Conservation (phyloP, 2,113 vertebrate species). For the Heterocephalus glaber region DNA sequence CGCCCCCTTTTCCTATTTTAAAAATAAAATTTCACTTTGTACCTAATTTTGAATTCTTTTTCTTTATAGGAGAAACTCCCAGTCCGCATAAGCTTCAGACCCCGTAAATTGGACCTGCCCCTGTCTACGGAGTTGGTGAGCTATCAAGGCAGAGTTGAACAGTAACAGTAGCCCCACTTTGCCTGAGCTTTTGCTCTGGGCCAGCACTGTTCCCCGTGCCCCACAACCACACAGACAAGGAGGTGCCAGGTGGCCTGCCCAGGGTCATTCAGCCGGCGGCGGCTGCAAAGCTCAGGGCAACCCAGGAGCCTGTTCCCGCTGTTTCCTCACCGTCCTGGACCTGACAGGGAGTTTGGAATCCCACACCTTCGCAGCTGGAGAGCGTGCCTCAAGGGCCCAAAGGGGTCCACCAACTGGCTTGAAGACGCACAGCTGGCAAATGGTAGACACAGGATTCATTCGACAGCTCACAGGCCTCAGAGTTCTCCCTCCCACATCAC, state of each 20-base stretch:
- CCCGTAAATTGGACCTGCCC: background rate
- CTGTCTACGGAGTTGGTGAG: background rate
- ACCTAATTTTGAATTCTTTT: background rate
- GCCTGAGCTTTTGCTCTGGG: background rate
- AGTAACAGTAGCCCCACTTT: background rate
- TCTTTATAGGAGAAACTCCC: background rate
- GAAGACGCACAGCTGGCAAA: background rate
- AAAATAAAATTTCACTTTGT: constrained; percentile 4
- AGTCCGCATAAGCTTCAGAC: background rate
- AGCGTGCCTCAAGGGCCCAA: background rate
- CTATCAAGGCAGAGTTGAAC: background rate
- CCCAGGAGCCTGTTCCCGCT: background rate
- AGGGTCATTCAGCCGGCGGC: background rate
- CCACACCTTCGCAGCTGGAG: background rate
- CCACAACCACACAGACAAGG: background rate
- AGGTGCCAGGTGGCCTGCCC: background rate
- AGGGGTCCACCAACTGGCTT: background rate
- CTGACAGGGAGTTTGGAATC: background rate
- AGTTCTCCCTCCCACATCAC: background rate
- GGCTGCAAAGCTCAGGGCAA: background rate
- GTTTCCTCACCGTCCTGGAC: background rate
- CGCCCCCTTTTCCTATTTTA: background rate
- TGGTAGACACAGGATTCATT: background rate
- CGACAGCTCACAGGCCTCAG: background rate
- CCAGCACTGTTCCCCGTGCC: background rate